A percentile compares a stretch with the other conserved stretches of the same genome.
These are phyloP conservation scores for Chelonus formosanus DNA, from an alignment of 2,888 invertebrate species.

Conservation along the genomic window DNA sequence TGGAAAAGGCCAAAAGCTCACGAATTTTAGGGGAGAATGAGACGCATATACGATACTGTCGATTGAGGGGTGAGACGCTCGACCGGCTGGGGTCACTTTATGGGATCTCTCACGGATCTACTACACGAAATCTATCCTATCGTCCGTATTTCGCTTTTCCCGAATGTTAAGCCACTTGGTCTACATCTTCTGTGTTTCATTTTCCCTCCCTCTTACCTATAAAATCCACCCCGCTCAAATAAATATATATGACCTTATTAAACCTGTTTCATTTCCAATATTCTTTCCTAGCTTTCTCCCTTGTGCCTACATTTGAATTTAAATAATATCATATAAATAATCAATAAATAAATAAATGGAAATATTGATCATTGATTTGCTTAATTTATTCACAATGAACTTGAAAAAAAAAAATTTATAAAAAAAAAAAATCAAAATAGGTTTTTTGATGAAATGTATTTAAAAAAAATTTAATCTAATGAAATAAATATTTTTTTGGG, in stretches of 20 bases:
- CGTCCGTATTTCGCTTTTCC: slow-evolving; percentile 49
- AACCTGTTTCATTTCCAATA: slow-evolving; percentile 22
- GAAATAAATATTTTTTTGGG: too few relatives aligned
- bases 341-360: too few relatives aligned
- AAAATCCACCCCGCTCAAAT: slow-evolving; percentile 50
- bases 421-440: too few relatives aligned
- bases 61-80: slow-evolving; percentile 39
- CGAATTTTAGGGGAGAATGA: slow-evolving; percentile 19
- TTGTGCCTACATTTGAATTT: slow-evolving; percentile 3
- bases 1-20: slow-evolving; percentile 29
- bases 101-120: slow-evolving; percentile 59
- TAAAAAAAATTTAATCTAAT: too few relatives aligned
- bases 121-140: slow-evolving; percentile 44
- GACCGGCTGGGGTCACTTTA: slow-evolving; percentile 58
- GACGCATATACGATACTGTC: slow-evolving; percentile 29
- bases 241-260: slow-evolving; percentile 47
- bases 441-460: too few relatives aligned
- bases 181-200: slow-evolving; percentile 35
- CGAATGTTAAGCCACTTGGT: slow-evolving; percentile 50
- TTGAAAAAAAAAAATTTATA: too few relatives aligned
- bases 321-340: too few relatives aligned
- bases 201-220: slow-evolving; percentile 41
- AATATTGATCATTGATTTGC: too few relatives aligned
- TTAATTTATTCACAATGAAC: too few relatives aligned
- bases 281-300: slow-evolving; percentile 1